Conservation (phyloP, 2,888 invertebrate species). For the Itoplectis maculator region DNA sequence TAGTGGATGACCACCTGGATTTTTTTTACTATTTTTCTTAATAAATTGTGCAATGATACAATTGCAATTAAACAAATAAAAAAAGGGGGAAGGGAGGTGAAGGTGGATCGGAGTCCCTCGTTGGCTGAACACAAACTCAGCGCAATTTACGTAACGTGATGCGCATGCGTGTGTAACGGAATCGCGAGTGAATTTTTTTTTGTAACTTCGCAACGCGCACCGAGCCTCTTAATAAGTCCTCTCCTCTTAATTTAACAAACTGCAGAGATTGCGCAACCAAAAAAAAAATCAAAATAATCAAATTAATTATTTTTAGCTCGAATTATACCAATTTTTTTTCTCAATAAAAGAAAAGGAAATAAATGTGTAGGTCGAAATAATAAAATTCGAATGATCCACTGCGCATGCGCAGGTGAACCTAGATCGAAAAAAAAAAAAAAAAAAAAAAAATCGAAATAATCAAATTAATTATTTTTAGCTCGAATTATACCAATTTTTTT, state of each 20-base stretch:
- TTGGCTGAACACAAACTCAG: slow-evolving; percentile 51
- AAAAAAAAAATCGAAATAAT: no score
- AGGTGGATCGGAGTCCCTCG: slow-evolving; percentile 25
- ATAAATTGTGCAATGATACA: background rate
- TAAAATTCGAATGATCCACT: background rate
- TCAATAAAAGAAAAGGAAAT: background rate
- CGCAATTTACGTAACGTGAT: slow-evolving; percentile 77
- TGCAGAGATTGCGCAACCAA: no score
- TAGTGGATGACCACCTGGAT: no score
- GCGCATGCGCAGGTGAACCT: no score
- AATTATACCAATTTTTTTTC: no score
- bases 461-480: no score
- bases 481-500: no score
- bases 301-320: no score
- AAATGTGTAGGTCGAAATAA: no score
- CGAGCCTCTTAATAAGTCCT: slow-evolving; percentile 53
- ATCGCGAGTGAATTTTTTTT: slow-evolving; percentile 78
- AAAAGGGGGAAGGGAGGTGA: slow-evolving; percentile 11
- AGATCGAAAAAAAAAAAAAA: no score
- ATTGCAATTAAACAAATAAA: slow-evolving; percentile 70
- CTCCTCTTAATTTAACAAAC: no score
- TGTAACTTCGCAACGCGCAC: slow-evolving; percentile 70
- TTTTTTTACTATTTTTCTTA: background rate
- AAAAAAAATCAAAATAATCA: no score
- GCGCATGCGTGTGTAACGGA: slow-evolving; percentile 77